Base-by-base conservation (phyloP, 2,888 invertebrate genomes). In the Archips xylosteana region DNA sequence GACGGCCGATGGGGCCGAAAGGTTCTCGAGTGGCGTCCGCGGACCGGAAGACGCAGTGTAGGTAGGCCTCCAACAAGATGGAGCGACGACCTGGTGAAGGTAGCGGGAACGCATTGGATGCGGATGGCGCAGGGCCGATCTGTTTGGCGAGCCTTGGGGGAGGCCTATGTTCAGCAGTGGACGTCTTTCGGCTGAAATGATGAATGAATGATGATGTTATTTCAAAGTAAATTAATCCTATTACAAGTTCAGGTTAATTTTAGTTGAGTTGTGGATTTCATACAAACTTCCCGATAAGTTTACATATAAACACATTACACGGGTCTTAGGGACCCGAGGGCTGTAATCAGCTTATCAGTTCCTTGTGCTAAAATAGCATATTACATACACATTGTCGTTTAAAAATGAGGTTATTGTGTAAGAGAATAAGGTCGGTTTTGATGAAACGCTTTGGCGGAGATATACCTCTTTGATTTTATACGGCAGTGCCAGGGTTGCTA, bases 191-290 rank as follows among this genome's bases (percentile, higher is more conserved):
- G n/a, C n/a, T n/a, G n/a, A n/a, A n/a, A n/a, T n/a, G n/a, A n/a
- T n/a, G n/a, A n/a, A n/a, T n/a, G n/a, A n/a, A n/a, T n/a, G n/a
- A n/a, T n/a, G n/a, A n/a, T 51, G 51, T 51, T 23, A 1, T 57
- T 12, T 32, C 12, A 57, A 57, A 57, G 57, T 57, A 32, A 57
- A 57, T 32, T 57, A 57, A 57, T 57, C 57, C 57, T 57, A 57
- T 57, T 12, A 23, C 13, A 32, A 23, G 57, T 23, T 57, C 23
- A 23, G 57, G 57, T 32, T 12, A 9, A 57, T 57, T 57, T 12
- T 57, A 32, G 32, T 32, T 32, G 57, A 57, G 57, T 57, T 57
- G 57, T 4, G 57, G 57, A 57, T 57, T 57, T 32, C 32, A 32
- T 57, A 12, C 10, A 57, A 57, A 57, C 57, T 57, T 57, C 32